Evolutionary conservation across 2,113 vertebrate genomes (phyloP), one percentile per base, ranked within the genome.

Genomic region (Pyrgilauda ruficollis): DNA sequence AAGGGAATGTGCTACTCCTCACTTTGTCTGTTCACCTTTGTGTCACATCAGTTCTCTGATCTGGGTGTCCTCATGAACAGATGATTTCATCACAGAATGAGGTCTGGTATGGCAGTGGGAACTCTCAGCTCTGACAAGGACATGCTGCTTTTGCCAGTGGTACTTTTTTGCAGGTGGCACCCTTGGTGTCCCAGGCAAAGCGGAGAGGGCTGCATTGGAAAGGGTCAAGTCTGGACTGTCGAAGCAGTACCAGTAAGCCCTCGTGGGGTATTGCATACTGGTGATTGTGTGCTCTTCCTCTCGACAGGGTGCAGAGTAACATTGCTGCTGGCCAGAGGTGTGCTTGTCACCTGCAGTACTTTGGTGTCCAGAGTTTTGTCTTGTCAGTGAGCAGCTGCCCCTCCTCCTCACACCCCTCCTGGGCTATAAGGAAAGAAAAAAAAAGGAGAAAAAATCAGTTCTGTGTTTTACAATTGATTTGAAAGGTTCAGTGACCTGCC

Each of bases 251-350:
- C 53, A 82, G 53, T 82, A 31, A 78, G 31, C 20, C 30, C 39
- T 13, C 0, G 0, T 46, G 41, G 30, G 1, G 0, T 46, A 5
- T 43, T 31, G 46, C 37, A 30, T 59, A 35, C 27, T 35, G 20
- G 2, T 64, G 43, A 5, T 23, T 66, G 11, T 46, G 11, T 66
- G n/a, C 78, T 24, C 4, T n/a, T 75, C 10, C 44, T 61, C 37
- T 58, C n/a, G 26, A 58, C 37, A n/a, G 20, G 10, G 2, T 2
- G 1, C 49, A 72, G 47, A 82, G 49, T 68, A 11, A 26, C 9
- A 4, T 35, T 89, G 76, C 17, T 89, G 21, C 33, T 90, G 43
- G 55, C 22, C 58, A 72, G n/a, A 21, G 31, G 5, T 43, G 0
- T 22, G 15, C 46, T 59, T 3, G 3, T 23, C 15, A 21, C 30